Conservation (phyloP, 2,888 invertebrate genomes). For the Muscina levida region DNA sequence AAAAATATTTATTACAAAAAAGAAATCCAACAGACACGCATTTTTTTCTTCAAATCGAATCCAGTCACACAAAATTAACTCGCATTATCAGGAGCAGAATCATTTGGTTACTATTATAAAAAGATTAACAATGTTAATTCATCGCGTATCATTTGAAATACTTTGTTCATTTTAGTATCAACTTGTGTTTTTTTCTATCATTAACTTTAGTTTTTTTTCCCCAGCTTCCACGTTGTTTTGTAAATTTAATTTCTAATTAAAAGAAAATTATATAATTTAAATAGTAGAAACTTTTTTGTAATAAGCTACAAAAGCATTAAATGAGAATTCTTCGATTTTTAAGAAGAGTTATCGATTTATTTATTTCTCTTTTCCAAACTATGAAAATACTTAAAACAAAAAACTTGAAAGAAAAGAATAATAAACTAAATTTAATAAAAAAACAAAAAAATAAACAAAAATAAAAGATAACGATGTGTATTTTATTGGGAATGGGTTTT, state of each 20-base stretch:
- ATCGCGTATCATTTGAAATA: neutral
- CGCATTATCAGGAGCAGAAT: slow-evolving; percentile 17
- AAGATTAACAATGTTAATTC: slow-evolving; percentile 2
- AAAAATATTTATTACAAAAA: slow-evolving; percentile 61
- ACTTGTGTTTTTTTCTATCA: neutral
- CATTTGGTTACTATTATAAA: slow-evolving; percentile 23
- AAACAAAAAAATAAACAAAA: slow-evolving; percentile 39
- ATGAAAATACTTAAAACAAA: slow-evolving; percentile 49
- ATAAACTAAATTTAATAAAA: slow-evolving; percentile 43
- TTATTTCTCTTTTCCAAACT: slow-evolving; percentile 50
- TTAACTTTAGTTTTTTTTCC: slow-evolving; percentile 53
- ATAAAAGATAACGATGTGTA: slow-evolving; percentile 16
- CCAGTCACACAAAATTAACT: neutral
- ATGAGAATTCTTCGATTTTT: slow-evolving; percentile 76
- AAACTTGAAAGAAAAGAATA: slow-evolving; percentile 37
- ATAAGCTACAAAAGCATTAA: slow-evolving; percentile 67
- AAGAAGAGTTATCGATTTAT: slow-evolving; percentile 76
- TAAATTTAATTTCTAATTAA: slow-evolving; percentile 47
- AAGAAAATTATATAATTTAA: slow-evolving; percentile 42
- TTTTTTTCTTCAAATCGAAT: slow-evolving; percentile 65
- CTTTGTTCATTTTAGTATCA: slow-evolving; percentile 20
- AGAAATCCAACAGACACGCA: slow-evolving; percentile 67
- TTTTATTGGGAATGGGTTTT: no score
- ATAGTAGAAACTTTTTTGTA: slow-evolving; percentile 60
- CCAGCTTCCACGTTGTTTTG: slow-evolving; percentile 29